These are phyloP conservation scores for Drosophila ficusphila DNA, from an alignment of 1,140 invertebrate genomes.

Conservation along the genomic window DNA sequence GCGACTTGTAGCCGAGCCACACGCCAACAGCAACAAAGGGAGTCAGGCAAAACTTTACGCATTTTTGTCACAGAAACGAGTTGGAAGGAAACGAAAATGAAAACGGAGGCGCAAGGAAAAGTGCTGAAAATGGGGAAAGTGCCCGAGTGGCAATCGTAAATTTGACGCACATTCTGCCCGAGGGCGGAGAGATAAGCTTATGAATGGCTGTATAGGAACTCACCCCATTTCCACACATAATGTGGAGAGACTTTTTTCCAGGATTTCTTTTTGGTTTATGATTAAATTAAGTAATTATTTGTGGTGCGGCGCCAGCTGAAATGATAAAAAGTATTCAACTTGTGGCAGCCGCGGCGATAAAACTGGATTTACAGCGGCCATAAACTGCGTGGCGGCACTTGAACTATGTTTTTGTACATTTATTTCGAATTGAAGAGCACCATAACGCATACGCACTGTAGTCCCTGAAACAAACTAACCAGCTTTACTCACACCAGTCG, in stretches of 20 bases:
- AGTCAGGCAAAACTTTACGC: constrained; percentile 61
- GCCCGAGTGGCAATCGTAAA: constrained; percentile 64
- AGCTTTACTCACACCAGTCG: constrained; percentile 38
- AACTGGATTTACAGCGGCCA: constrained; percentile 50
- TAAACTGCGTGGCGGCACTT: constrained; percentile 32
- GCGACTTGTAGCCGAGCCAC: constrained; percentile 57
- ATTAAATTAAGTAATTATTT: constrained; percentile 81
- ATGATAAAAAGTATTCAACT: constrained; percentile 52
- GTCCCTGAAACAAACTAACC: constrained; percentile 56
- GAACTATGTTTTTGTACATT: constrained; percentile 38
- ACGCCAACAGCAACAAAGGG: constrained; percentile 51
- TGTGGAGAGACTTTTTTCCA: constrained; percentile 34
- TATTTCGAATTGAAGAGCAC: constrained; percentile 29
- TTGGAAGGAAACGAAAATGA: constrained; percentile 6
- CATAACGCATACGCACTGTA: constrained; percentile 67
- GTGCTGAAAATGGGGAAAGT: constrained; percentile 73
- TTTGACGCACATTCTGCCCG: constrained; percentile 58
- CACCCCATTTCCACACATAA: constrained; percentile 22
- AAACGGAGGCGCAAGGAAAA: constrained; percentile 12
- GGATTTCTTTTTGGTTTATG: constrained; percentile 62
- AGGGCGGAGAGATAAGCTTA: constrained; percentile 60
- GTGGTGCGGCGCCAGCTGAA: constrained; percentile 57
- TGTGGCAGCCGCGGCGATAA: constrained; percentile 42
- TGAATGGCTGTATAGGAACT: constrained; percentile 74
- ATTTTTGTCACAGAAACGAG: constrained; percentile 48